Base-by-base conservation (phyloP, 2,113 vertebrate species). In the Egretta garzetta region DNA sequence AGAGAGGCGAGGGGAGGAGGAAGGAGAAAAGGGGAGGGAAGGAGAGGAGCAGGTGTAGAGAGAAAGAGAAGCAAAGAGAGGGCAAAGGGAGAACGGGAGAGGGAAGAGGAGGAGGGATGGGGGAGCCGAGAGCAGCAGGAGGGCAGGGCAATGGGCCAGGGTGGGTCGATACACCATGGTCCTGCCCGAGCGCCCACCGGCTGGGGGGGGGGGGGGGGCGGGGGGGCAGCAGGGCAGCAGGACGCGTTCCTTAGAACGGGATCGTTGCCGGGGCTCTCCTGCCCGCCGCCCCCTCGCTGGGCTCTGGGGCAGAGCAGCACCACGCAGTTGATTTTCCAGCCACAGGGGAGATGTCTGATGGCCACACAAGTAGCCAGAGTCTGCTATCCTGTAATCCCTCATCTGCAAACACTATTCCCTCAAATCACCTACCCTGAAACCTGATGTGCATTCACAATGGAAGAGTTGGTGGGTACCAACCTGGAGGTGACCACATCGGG, bases 31-130 rank as follows among this genome's bases (percentile, higher is more conserved):
- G 89, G 87, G 75, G 93, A 96, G 91, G 90, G 90, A 95, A 96
- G 49, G 94, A 98, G 98, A 97, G 92, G 88, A 96, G 93, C 89
- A 97, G 88, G 96, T 96, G 92, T 81, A 91, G 83, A 94, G 75
- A 76, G 87, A 87, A 91, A 95, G 87, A 89, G 93, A 92, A 91
- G 94, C 64, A 86, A 59, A 75, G 76, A 92, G 95, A 88, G 84
- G 87, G 97, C 88, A 96, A 96, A 94, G 41, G 62, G 33, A 79
- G 87, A 93, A 64, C 41, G 49, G 88, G 91, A 90, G 64, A 85
- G 58, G 55, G n/a, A 86, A 77, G 80, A 77, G 55, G 94, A 89
- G 88, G 68, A 88, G 91, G 96, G 82, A 83, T 81, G 52, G 58
- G 60, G 52, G 83, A 67, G 45, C 47, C 60, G 72, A 91, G 79